Base-by-base conservation (phyloP, 2,113 vertebrate species). In the Ceyx melanurus region DNA sequence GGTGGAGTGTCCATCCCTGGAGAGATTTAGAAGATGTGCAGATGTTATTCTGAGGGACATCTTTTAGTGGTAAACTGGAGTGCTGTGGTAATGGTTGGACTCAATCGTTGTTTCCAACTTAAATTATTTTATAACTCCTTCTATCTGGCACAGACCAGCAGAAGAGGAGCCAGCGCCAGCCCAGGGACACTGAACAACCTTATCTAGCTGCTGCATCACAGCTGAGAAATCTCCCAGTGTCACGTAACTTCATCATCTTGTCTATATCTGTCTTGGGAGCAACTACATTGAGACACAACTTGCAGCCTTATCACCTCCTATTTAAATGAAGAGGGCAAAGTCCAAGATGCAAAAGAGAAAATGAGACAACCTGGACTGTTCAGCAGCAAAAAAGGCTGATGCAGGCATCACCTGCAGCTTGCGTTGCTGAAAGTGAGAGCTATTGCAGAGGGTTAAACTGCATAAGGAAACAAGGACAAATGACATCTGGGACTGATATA, bases 141-240 rank as follows among this genome's bases (percentile, higher is more conserved):
- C 17, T 50, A 83, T 57, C 6, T 51, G 56, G 42, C 58, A 35
- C 0, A 0, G 53, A 66, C 6, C 20, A 2, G 2, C 33, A 22
- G 66, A 86, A 86, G 12, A 61, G 1, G 4, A 77, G 31, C 9
- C 33, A 57, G 40, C 3, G 17, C 19, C 54, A 93, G 53, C 40
- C 48, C 18, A 9, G 57, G 56, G 60, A 60, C 7, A 10, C 25
- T 0, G 5, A 57, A 66, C 1, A 3, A 31, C 0, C 1, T 8
- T 70, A 65, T 87, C 77, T 79, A 0, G 0, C 35, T 3, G 0
- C 45, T 45, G 35, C 48, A 61, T 87, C 50, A 2, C 0, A 0
- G 29, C 5, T 79, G 67, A 73, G 65, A 74, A 43, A 67, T 37
- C 21, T 92, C 31, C 43, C 43, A 5, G 89, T 54, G 46, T 71